Evolutionary conservation across 92 coral and sea anemone genomes (phyloP).

Genomic region (Zoanthus sansibaricus): DNA sequence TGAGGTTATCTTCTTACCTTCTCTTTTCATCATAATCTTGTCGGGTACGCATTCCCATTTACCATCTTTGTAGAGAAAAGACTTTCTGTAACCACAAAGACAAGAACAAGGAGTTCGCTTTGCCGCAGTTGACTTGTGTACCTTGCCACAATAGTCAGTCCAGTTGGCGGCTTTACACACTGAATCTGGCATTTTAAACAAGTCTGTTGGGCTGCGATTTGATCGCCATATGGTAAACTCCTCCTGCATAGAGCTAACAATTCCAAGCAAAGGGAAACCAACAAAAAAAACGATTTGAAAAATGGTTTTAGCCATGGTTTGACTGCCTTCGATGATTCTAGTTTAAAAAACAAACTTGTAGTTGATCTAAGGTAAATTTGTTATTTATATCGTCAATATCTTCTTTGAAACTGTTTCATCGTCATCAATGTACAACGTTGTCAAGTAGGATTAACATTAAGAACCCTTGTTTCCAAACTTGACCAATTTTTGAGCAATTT

Average conservation of each 20-base stretch:
- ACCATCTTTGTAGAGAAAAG: not conserved
- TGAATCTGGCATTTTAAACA: not conserved
- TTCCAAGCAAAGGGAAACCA: not conserved
- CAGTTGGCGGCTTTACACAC: not conserved
- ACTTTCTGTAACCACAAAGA: not conserved
- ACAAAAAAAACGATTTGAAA: not conserved
- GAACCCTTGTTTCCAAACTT: not conserved
- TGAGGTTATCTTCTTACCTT: not conserved
- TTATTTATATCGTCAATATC: not conserved
- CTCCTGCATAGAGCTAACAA: not conserved
- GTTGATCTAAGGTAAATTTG: not conserved
- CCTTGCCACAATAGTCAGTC: not conserved
- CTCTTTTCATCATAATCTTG: not conserved
- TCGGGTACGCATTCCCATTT: constrained; percentile 2
- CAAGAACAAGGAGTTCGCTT: not conserved
- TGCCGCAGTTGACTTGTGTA: not conserved
- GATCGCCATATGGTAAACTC: not conserved
- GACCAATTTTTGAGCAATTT: not conserved
- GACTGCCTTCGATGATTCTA: not conserved
- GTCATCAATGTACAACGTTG: not conserved
- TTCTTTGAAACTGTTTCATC: not conserved
- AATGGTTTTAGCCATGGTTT: not conserved
- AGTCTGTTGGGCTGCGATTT: not conserved
- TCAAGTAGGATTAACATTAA: not conserved
- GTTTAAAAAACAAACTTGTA: too few species aligned